Evolutionary conservation across 2,113 vertebrate species (phyloP).

Genomic region (Mormyrus iriodes): DNA sequence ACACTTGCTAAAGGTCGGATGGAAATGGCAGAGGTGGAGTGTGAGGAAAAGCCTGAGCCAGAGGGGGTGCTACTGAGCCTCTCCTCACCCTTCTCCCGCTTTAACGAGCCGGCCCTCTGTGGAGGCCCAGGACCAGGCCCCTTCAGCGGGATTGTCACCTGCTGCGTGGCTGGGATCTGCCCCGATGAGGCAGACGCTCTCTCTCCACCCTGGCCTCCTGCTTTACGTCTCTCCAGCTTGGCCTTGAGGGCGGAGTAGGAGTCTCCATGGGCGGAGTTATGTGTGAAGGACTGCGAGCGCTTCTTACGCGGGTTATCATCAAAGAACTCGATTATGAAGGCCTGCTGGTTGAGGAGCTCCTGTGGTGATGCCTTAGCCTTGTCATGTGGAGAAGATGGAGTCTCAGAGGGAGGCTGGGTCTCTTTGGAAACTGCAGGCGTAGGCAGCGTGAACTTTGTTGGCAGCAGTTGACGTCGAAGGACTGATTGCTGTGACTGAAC

Average conservation of each 20-base stretch:
- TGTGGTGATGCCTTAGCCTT: conserved; percentile 68
- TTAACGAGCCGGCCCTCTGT: conserved; percentile 73
- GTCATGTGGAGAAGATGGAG: conserved; percentile 59
- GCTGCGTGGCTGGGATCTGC: conserved; percentile 35
- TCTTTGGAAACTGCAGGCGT: conserved; percentile 32
- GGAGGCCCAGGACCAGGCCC: conserved; percentile 35
- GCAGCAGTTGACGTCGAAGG: conserved; percentile 3
- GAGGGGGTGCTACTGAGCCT: conserved; percentile 42
- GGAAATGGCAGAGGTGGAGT: conserved; percentile 34
- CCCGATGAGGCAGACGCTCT: conserved; percentile 38
- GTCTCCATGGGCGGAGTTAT: conserved; percentile 59
- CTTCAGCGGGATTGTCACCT: conserved; percentile 52
- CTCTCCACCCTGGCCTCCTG: conserved; percentile 34
- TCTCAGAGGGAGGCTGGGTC: conserved; percentile 37
- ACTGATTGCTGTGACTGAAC: conserved; percentile 29
- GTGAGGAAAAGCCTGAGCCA: conserved; percentile 46
- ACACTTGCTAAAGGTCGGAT: conserved; percentile 67
- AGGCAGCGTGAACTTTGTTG: conserved; percentile 27
- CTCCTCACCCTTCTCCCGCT: conserved; percentile 81
- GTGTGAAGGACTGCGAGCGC: conserved; percentile 79
- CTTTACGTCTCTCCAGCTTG: conserved; percentile 71
- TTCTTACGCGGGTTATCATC: conserved; percentile 74
- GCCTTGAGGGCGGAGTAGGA: conserved; percentile 47
- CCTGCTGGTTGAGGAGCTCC: conserved; percentile 57
- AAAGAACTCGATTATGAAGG: conserved; percentile 85